Conservation (phyloP, 2,797 vertebrate genomes). For the Takifugu rubripes region DNA sequence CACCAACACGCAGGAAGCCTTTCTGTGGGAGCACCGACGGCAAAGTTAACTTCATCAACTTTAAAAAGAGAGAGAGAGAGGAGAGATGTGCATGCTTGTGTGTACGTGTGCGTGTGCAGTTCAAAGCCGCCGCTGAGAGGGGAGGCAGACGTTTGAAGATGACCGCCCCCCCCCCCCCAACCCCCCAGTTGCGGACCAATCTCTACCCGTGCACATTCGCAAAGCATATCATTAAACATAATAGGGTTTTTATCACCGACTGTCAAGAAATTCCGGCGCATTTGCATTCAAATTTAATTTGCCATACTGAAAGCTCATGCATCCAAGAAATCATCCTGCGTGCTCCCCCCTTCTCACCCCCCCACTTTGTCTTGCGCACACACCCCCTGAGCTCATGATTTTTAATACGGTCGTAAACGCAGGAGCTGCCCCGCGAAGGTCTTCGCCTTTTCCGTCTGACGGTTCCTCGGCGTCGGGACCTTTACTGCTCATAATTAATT, state of each 20-base stretch:
- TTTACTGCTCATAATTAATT: constrained; percentile 34
- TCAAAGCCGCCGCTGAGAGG: constrained; percentile 37
- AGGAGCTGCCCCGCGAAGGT: constrained; percentile 47
- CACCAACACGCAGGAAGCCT: too few species aligned
- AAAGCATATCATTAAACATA: constrained; percentile 85
- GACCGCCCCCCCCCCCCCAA: constrained; percentile 12
- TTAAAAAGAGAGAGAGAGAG: too few species aligned
- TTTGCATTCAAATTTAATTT: constrained; percentile 85
- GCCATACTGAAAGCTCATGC: constrained; percentile 74
- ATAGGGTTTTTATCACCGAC: constrained; percentile 82
- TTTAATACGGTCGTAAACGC: constrained; percentile 59
- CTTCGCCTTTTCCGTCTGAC: constrained; percentile 36
- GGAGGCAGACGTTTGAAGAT: constrained; percentile 54
- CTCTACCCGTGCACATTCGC: constrained; percentile 79
- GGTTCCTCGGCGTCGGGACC: constrained; percentile 22
- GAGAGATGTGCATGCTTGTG: too few species aligned
- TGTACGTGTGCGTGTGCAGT: constrained; percentile 15
- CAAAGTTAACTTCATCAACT: too few species aligned
- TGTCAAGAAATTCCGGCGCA: constrained; percentile 80
- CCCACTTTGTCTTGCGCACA: constrained; percentile 39
- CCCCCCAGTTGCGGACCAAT: constrained; percentile 69
- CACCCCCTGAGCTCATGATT: constrained; percentile 41
- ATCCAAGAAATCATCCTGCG: constrained; percentile 75
- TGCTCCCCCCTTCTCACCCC: constrained; percentile 8
- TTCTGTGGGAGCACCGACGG: too few species aligned